Evolutionary conservation across 2,888 invertebrate species (phyloP).

Genomic region (Xylota sylvarum): DNA sequence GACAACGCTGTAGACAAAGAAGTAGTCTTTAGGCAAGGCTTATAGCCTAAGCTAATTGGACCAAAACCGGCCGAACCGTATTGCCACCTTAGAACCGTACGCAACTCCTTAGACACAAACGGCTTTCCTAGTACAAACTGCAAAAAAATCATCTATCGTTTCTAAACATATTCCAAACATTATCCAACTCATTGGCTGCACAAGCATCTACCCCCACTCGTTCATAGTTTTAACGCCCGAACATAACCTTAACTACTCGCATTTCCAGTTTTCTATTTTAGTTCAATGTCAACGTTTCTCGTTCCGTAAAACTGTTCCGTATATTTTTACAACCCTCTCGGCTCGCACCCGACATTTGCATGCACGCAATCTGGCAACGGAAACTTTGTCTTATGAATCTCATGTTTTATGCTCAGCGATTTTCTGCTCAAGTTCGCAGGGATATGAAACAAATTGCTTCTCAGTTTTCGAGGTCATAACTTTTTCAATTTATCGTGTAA

Average conservation of each 20-base stretch:
- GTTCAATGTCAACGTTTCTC: conserved; percentile 53
- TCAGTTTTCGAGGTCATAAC: conserved; percentile 75
- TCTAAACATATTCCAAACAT: background rate
- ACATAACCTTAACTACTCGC: background rate
- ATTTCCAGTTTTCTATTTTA: conserved; percentile 26
- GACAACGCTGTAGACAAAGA: too few relatives aligned
- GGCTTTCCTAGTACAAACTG: too few relatives aligned
- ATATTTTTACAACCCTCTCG: conserved; percentile 3
- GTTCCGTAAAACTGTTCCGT: background rate
- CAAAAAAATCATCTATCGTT: too few relatives aligned
- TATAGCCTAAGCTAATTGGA: too few relatives aligned
- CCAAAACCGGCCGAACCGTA: too few relatives aligned
- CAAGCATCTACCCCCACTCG: background rate
- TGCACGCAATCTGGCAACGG: conserved; percentile 41
- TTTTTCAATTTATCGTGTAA: conserved; percentile 76
- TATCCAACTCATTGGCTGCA: background rate
- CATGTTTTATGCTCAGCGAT: conserved; percentile 74
- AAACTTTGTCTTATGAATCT: conserved; percentile 70
- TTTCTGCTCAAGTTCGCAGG: conserved; percentile 63
- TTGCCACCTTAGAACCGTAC: too few relatives aligned
- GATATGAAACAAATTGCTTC: conserved; percentile 72
- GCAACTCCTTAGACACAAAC: too few relatives aligned
- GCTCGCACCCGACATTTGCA: conserved; percentile 8
- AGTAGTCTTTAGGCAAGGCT: too few relatives aligned
- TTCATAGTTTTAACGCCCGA: background rate